Base-by-base conservation (phyloP, 2,797 vertebrate species). In the Takifugu ocellatus region DNA sequence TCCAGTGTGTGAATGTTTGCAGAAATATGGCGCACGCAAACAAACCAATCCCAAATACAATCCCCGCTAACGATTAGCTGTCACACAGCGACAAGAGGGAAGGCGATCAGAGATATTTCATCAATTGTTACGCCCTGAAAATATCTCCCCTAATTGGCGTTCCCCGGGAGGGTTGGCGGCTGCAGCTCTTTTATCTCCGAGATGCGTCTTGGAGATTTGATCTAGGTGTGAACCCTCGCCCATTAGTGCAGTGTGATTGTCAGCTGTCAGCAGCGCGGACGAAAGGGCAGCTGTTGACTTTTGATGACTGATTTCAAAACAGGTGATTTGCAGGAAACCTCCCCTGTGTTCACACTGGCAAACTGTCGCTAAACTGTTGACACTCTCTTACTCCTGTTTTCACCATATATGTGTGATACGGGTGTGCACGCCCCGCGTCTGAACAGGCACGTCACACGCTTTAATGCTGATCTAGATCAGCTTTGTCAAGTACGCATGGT, bases 131-230 rank as follows among this genome's bases (percentile, higher is more conserved):
- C 33, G 48, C 53, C 53, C 53, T 55, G 48, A 70, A 64, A 68
- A 55, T 58, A 68, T 74, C 55, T 45, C 39, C 61, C 43, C 74
- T 88, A 86, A 86, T 86, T 87, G 84, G 75, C 69, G 49, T 51
- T 68, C 49, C 51, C 72, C 63, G 17, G 66, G 56, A 51, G 2
- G 5, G 56, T 61, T 66, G 61, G 64, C 54, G 17, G 75, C 70
- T 67, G 58, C 61, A 63, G 70, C 64, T 69, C 73, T 80, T 81
- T 83, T 65, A 84, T 82, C 75, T 79, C 70, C 15, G 60, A 21
- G 57, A 62, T 54, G 70, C 68, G 74, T 77, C 62, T 56, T 14
- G 11, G 57, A 70, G 74, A 68, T 57, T 54, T 51, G 72, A 74
- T 68, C 74, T 36, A 66, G 75, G 67, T 50, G 61, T 59, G 74